Base-by-base conservation (phyloP, 2,797 vertebrate genomes). In the Sternotherus odoratus region DNA sequence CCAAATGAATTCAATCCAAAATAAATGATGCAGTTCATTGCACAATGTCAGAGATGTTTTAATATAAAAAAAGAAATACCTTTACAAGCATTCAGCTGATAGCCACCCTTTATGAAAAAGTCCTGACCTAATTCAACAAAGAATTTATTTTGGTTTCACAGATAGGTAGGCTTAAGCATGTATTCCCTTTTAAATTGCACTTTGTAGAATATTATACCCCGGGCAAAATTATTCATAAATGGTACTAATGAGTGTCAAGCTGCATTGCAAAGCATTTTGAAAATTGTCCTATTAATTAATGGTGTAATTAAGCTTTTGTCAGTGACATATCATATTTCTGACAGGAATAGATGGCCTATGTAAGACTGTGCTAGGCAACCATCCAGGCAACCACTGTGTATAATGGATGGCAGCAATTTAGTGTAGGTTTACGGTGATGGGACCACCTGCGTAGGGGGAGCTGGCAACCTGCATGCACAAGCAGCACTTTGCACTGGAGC, bases 281-380 rank as follows among this genome's bases (percentile, higher is more conserved):
- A 98, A 99, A 99, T 98, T 98, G 97, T 99, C 98, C 98, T 98
- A 99, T 99, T 99, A 99, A 99, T 99, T 99, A 99, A 99, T 99
- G 99, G 98, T 98, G 98, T 99, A 99, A 99, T 99, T 99, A 99
- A 99, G 99, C 98, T 98, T 99, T 99, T 99, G 99, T 99, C 99
- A 99, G 98, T 99, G 98, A 99, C 98, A 98, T 98, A 99, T 99
- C 98, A 98, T 98, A 98, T 98, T 98, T 98, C 98, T 99, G 99
- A 99, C 99, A 98, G 98, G 98, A 99, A 99, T 99, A 98, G 98
- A 99, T 99, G 97, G 98, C 98, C 98, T 98, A 96, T 98, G 98
- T 97, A 98, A 98, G 98, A 95, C 97, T 96, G 95, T 97, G 97
- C 98, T 98, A 98, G 98, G 98, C 99, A 98, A 97, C 96, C 95